Base-by-base conservation (phyloP, 2,888 invertebrate genomes). In the Ametastegia equiseti region DNA sequence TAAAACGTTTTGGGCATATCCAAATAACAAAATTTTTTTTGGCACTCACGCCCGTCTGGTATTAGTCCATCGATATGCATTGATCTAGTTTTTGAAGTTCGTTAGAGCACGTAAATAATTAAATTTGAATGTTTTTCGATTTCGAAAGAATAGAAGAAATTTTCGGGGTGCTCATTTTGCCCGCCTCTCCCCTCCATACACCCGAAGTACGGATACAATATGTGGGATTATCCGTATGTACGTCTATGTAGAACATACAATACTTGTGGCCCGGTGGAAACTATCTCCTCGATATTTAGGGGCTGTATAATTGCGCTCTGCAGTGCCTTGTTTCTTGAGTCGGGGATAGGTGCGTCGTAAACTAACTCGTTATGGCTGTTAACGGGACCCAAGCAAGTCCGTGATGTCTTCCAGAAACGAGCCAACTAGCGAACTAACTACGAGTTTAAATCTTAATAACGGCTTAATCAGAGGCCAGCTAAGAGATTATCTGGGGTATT, bases 361-460 rank as follows among this genome's bases (percentile, higher is more conserved):
- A 78, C 42, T 60, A 60, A 78, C 78, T 78, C 39, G 78, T 78
- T 78, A 78, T 78, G 78, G 78, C 78, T 60, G 78, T 60, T 78
- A 60, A 78, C 60, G 78, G 36, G 60, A 60, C 78, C 78, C 78
- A 63, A 78, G 60, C 60, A 42, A 60, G 78, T 78, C 60, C 60
- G 60, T 78, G 78, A 78, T 78, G 78, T 78, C 60, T 78, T 60
- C 60, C 78, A 78, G 78, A 78, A 78, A 57, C 78, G 78, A 78
- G 78, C 78, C 78, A 60, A 78, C 78, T 78, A 60, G 78, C 57
- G n/a, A 78, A 78, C 78, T 78, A 78, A 78, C 78, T 78, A 78
- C 57, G 57, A 78, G 78, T 78, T 78, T 78, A 78, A 78, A 78
- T 78, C 78, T 78, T 78, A 78, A 78, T 78, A 78, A 78, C 63